These are phyloP conservation scores for Diarsia dahlii DNA, from an alignment of 2,888 invertebrate genomes.

Conservation along the genomic window DNA sequence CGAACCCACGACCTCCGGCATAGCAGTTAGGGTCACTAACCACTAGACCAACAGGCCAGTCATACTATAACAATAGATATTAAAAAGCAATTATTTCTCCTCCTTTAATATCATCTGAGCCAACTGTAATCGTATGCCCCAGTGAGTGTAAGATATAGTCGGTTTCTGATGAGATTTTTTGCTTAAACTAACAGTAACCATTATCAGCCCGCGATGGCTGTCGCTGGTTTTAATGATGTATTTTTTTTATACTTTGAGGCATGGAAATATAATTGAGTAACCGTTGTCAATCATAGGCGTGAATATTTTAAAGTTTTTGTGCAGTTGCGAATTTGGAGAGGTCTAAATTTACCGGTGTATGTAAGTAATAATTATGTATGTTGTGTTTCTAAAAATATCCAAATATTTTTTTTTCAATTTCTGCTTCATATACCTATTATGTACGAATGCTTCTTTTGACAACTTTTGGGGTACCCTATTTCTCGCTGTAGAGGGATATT, in stretches of 20 bases:
- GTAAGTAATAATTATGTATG: neutral
- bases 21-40: too few species aligned
- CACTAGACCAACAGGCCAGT: too few species aligned
- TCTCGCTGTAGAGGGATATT: neutral
- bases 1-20: too few species aligned
- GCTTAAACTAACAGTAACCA: constrained; percentile 59
- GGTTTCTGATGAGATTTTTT: constrained; percentile 65
- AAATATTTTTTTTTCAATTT: neutral
- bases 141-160: constrained; percentile 48
- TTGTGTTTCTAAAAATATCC: neutral
- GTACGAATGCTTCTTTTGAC: neutral
- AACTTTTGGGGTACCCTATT: neutral
- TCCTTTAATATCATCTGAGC: constrained; percentile 20
- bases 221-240: constrained; percentile 55
- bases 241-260: constrained; percentile 44
- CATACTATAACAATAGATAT: constrained; percentile 18
- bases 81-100: constrained; percentile 50
- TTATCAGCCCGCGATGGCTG: constrained; percentile 49
- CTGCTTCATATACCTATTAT: too few species aligned
- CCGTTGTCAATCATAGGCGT: constrained; percentile 59
- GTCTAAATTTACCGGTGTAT: neutral
- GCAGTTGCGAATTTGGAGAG: neutral
- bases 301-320: constrained; percentile 33
- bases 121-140: constrained; percentile 46
- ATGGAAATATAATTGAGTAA: constrained; percentile 51